phyloP scores from a whole-genome alignment of 2,888 invertebrate genomes.

The Lydus trimaculatus region DNA sequence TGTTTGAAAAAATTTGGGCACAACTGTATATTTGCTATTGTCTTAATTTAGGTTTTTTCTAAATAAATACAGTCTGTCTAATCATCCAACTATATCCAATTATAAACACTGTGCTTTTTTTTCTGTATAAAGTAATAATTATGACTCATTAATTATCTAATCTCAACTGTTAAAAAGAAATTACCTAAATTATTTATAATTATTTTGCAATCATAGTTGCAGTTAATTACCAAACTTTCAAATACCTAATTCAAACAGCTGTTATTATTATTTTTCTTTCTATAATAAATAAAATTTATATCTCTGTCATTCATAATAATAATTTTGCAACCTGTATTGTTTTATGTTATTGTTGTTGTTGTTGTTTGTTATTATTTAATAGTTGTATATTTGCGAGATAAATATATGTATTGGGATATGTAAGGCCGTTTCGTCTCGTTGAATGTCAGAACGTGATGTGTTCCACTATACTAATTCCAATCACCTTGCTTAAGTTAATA shows the following conservation, averaged over 20 bases:
- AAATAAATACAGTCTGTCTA: neutral
- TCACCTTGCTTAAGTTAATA: neutral
- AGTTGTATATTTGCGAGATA: neutral
- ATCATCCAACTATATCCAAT: neutral
- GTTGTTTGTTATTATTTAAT: neutral
- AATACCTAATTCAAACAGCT: neutral
- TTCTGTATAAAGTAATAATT: neutral
- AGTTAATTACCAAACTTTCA: neutral
- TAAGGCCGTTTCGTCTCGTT: constrained; percentile 31
- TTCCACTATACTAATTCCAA: constrained; percentile 15
- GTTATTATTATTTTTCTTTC: neutral
- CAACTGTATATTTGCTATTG: neutral
- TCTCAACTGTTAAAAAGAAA: neutral
- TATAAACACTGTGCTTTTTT: too few species aligned
- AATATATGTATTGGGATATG: constrained; percentile 7
- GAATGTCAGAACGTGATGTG: constrained; percentile 24
- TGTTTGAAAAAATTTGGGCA: neutral
- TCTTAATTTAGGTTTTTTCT: too few species aligned
- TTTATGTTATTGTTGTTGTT: neutral
- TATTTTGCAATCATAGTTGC: neutral
- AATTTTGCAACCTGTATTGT: neutral
- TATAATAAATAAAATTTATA: neutral
- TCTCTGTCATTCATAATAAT: neutral
- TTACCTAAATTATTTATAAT: neutral
- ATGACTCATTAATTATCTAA: neutral